Evolutionary conservation across 1,140 invertebrate species (phyloP), one percentile per base, ranked within the genome.

Genomic region (Globodera rostochiensis): DNA sequence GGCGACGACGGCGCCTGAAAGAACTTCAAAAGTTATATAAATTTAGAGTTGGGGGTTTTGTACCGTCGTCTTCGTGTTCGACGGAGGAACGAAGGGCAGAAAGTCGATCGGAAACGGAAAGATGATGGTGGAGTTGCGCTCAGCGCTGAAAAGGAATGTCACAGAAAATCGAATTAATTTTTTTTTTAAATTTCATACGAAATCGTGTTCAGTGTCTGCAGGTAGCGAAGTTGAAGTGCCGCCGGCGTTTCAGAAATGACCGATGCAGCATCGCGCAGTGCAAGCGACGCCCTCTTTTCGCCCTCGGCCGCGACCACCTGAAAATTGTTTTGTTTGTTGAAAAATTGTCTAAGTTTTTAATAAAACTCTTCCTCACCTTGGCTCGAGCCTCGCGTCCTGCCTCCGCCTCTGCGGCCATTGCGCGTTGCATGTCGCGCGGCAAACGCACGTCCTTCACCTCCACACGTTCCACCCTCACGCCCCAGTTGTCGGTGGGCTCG

Each of bases 401-500:
- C 81, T 90, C 91, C 2, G 91, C 91, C 81, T 91, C 91, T 6
- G 90, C 90, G n/a, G 90, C 90, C 89, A 91, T 90, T 0, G 90
- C 85, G 53, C 91, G 86, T 83, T 92, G 91, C 67, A 92, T 46
- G 80, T 91, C 88, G 1, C 86, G 80, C 4, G 91, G 91, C 46
- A 92, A 84, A 21, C 91, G 85, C 19, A 92, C 91, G 80, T 92
- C 91, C 87, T 92, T 92, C 94, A 97, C 95, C 93, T 97, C 95
- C 47, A 98, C 95, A 84, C 15, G 92, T 90, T 97, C 95, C 0
- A 98, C 95, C 92, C 96, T 92, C 73, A 92, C 92, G 25, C 92
- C 92, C 92, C 92, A 93, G 49, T 87, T 84, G 74, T 92, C 92
- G 6, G 92, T 93, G 11, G 91, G 91, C 73, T 92, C 91, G 84